phyloP scores from a whole-genome alignment of 2,113 vertebrate genomes.

The Nasalis larvatus region DNA sequence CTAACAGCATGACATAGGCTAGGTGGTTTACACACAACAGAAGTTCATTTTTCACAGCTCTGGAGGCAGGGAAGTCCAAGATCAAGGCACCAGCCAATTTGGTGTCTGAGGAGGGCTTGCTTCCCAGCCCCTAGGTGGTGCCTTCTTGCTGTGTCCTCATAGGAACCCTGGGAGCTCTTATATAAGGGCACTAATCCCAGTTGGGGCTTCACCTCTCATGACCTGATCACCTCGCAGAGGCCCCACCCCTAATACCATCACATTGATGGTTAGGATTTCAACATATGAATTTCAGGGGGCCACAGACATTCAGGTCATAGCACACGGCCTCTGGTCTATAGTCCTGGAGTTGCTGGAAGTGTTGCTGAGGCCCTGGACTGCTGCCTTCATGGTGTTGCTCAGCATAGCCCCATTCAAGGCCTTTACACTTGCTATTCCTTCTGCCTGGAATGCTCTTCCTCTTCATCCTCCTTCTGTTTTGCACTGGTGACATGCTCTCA shows the following conservation, averaged over 20 bases:
- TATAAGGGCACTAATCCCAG: neutral
- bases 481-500: too few species aligned
- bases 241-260: neutral
- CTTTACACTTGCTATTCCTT: neutral
- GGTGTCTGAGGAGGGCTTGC: neutral
- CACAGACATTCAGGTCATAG: neutral
- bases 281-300: neutral
- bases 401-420: accelerated
- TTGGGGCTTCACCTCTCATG: neutral
- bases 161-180: neutral
- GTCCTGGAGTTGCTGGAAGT: neutral
- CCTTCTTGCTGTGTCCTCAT: neutral
- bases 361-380: accelerated
- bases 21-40: neutral
- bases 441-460: neutral
- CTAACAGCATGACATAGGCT: neutral
- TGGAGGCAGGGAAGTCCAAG: neutral
- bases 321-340: neutral
- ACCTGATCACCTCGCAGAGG: neutral
- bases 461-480: neutral
- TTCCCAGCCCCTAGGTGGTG: neutral
- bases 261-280: neutral
- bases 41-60: neutral
- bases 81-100: too few species aligned
- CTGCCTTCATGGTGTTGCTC: neutral